Conservation (phyloP, 1,140 invertebrate species). For the Hyles euphorbiae region DNA sequence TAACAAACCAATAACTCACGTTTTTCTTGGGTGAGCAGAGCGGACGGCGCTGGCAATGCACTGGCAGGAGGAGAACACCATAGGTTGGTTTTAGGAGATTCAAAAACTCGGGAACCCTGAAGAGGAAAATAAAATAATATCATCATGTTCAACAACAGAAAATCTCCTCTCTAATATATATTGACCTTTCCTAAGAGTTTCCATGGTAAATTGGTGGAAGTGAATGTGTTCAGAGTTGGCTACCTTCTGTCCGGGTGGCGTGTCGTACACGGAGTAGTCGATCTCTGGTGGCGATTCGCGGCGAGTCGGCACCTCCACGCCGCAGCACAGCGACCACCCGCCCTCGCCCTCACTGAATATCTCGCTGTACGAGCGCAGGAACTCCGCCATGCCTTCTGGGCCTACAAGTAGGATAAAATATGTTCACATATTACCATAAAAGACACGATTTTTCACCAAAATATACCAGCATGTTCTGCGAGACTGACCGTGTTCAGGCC, state of each 20-base stretch:
- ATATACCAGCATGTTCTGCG: not conserved
- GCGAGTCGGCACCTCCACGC: slow-evolving; percentile 32
- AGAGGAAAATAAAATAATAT: slow-evolving; percentile 3
- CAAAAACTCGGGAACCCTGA: slow-evolving; percentile 65
- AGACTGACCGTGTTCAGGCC: not conserved
- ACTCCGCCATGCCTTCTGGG: slow-evolving; percentile 40
- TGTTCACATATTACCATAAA: not conserved
- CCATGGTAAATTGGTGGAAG: too few species aligned
- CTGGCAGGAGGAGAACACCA: slow-evolving; percentile 71
- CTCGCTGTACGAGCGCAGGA: slow-evolving; percentile 45
- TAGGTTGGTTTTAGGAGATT: slow-evolving; percentile 58
- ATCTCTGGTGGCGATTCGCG: slow-evolving; percentile 21
- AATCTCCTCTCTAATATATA: too few species aligned
- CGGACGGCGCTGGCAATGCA: slow-evolving; percentile 56
- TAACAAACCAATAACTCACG: slow-evolving; percentile 38
- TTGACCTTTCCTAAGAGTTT: too few species aligned
- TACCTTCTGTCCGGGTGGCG: slow-evolving; percentile 71
- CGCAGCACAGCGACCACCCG: slow-evolving; percentile 28
- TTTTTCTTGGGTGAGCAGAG: slow-evolving; percentile 51
- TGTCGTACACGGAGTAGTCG: slow-evolving; percentile 59
- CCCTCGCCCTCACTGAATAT: slow-evolving; percentile 39
- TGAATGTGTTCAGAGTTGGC: too few species aligned
- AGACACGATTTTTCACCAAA: not conserved
- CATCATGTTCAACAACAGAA: not conserved
- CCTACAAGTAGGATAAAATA: slow-evolving; percentile 25